Percentiles rank a stretch among this genome's conserved stretches.
Evolutionary conservation across 1,140 invertebrate genomes (phyloP).

Genomic region (Drosophila kikkawai): DNA sequence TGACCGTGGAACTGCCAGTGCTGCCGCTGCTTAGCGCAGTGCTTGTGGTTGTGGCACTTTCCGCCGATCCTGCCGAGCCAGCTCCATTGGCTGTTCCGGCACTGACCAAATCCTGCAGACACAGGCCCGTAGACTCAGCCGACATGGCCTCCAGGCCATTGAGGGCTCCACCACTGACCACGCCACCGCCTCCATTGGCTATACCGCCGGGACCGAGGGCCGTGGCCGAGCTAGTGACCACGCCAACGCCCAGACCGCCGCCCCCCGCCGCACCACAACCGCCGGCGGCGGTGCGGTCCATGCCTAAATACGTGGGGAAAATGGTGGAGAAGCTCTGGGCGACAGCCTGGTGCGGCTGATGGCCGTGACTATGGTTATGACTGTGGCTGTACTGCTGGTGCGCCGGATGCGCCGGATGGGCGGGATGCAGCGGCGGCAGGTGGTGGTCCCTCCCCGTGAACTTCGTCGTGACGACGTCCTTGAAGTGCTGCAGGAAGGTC

Average conservation of each 20-base stretch:
- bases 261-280: constrained; percentile 72
- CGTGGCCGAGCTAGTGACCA: constrained; percentile 85
- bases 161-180: constrained; percentile 88
- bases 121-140: constrained; percentile 86
- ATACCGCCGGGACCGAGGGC: constrained; percentile 83
- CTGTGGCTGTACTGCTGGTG: constrained; percentile 71
- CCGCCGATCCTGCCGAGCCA: constrained; percentile 84
- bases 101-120: constrained; percentile 90
- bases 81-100: constrained; percentile 81
- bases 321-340: constrained; percentile 84
- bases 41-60: constrained; percentile 78
- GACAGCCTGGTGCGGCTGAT: constrained; percentile 83
- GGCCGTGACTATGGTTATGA: constrained; percentile 55
- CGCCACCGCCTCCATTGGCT: constrained; percentile 75
- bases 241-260: constrained; percentile 83
- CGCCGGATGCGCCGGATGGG: constrained; percentile 61
- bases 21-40: constrained; percentile 84
- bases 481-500: constrained; percentile 85
- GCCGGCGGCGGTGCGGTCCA: constrained; percentile 81
- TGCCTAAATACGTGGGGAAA: constrained; percentile 84
- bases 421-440: constrained; percentile 80
- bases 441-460: constrained; percentile 84
- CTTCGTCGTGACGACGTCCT: constrained; percentile 85
- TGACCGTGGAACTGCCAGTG: constrained; percentile 85
- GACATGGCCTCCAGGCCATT: constrained; percentile 86